phyloP scores from a whole-genome alignment of 2,888 invertebrate species.

The Xylocampa areola region DNA sequence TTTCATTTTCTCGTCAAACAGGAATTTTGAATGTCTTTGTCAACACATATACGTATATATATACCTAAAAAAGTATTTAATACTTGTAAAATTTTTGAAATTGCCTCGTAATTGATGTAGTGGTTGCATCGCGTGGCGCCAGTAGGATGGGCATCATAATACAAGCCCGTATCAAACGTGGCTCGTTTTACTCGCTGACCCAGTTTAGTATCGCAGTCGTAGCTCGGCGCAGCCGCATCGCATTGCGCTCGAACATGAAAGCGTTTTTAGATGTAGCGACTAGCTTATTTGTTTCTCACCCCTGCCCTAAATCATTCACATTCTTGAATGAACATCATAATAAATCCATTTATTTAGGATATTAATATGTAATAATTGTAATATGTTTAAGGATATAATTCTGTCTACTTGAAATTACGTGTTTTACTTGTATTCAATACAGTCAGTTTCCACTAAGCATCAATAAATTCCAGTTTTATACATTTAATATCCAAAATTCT shows the following conservation, averaged over 20 bases:
- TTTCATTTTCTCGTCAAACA: no score
- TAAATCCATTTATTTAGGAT: not conserved
- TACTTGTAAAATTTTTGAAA: conserved; percentile 21
- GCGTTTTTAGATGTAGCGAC: conserved; percentile 35
- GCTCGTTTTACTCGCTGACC: conserved; percentile 72
- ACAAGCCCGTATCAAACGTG: conserved; percentile 56
- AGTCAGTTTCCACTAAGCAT: no score
- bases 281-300: conserved; percentile 37
- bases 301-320: conserved; percentile 38
- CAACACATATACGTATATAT: no score
- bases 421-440: no score
- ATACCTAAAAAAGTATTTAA: no score
- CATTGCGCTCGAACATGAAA: conserved; percentile 37
- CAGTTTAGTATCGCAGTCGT: conserved; percentile 68
- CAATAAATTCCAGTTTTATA: not conserved
- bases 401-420: no score
- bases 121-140: conserved; percentile 57
- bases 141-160: conserved; percentile 59
- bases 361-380: no score
- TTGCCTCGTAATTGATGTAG: conserved; percentile 8
- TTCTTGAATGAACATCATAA: conserved; percentile 18
- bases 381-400: no score
- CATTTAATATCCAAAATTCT: not conserved
- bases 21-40: not conserved
- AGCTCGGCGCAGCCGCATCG: conserved; percentile 46